Evolutionary conservation across 2,113 vertebrate genomes (phyloP), one percentile per base, ranked within the genome.

Genomic region (Progne subis): DNA sequence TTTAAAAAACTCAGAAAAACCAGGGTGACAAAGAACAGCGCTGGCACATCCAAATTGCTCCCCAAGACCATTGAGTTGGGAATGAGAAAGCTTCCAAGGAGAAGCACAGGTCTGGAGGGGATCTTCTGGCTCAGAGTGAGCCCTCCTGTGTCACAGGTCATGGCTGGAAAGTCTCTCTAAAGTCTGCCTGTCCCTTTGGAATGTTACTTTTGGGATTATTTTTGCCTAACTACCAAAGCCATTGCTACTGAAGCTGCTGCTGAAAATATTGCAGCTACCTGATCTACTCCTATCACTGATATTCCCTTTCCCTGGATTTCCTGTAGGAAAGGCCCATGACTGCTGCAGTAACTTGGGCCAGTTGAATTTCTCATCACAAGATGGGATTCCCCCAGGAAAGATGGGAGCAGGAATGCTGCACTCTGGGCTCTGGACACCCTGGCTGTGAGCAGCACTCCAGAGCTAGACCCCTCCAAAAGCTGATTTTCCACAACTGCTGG

Each of bases 381-480:
- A 69, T 0, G 0, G 53, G 19, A 65, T 50, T 50, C 18, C 12
- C 61, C 23, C 72, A 61, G 41, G 64, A 60, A 60, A 69, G 26
- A 50, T 8, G 14, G 8, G 39, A 87, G 49, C 20, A 59, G 55
- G 59, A 60, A 26, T 0, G 31, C 19, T 32, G 43, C 10, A 3
- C 0, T 0, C 53, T 21, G 64, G 50, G 39, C 75, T 78, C 21
- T 21, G 72, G 44, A 34, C 44, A 43, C 39, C 8, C 49, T 25
- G 63, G 8, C 50, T 82, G 71, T 41, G 65, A 85, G 44, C 60
- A 41, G 47, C 4, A 0, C 32, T 50, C 2, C 2, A 28, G 82
- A 70, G 26, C 65, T 18, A 4, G 14, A 53, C 52, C 8, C 26
- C 79, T 79, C 47, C 76, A 41, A 71, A 82, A 64, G 26, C 49